Conservation (phyloP, 2,888 invertebrate genomes). For the Thecocarcelia acutangulata region DNA sequence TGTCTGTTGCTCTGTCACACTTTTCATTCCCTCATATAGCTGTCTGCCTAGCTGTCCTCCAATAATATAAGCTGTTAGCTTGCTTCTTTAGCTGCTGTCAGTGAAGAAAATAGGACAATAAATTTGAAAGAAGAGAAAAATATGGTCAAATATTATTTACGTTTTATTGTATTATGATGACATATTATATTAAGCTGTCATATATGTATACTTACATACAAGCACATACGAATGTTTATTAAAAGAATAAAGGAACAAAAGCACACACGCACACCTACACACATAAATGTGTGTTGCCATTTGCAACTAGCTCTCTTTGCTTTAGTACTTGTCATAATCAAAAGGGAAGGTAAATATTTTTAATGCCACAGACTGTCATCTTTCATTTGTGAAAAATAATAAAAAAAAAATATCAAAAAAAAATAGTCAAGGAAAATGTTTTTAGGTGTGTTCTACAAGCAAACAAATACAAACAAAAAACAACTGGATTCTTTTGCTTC, state of each 20-base stretch:
- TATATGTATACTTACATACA: neutral
- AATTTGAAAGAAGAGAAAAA: slow-evolving; percentile 23
- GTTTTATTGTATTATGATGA: slow-evolving; percentile 55
- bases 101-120: slow-evolving; percentile 32
- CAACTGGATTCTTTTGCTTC: slow-evolving; percentile 20
- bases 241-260: neutral
- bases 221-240: neutral
- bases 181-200: slow-evolving; percentile 58
- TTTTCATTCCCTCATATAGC: neutral
- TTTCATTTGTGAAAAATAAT: slow-evolving; percentile 9
- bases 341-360: slow-evolving; percentile 16
- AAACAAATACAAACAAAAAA: slow-evolving; percentile 15
- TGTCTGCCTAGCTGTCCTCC: neutral
- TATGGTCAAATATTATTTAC: slow-evolving; percentile 59
- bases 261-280: neutral
- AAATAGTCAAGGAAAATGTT: too few species aligned
- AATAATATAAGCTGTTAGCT: slow-evolving; percentile 41
- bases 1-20: slow-evolving; percentile 1
- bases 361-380: slow-evolving; percentile 1
- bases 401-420: neutral
- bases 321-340: slow-evolving; percentile 6
- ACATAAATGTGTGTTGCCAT: neutral
- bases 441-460: slow-evolving; percentile 19
- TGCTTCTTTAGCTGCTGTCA: neutral
- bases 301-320: neutral